Evolutionary conservation across 2,888 invertebrate genomes (phyloP), one percentile per base, ranked within the genome.

Genomic region (Cataglyphis livida): DNA sequence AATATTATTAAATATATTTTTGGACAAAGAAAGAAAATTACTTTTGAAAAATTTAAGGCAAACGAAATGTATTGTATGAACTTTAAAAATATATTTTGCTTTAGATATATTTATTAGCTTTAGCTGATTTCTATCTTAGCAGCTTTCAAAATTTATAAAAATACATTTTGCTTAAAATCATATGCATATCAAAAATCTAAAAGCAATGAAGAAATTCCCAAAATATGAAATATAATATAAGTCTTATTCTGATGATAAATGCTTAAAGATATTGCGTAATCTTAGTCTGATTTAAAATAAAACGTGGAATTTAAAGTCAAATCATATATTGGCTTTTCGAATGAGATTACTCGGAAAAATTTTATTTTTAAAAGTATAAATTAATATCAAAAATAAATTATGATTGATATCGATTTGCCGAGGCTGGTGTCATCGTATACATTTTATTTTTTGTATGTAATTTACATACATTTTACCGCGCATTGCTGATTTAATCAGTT

Each of bases 391-490:
- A 54, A 9, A 18, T 7, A 9, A 32, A 70, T 54, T 70, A 35
- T 21, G 10, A 70, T 54, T 51, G 2, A 59, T 59, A 25, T 9
- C 28, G 12, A 70, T 48, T 51, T 68, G 15, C 7, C 12, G 21
- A 68, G 9, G 9, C 15, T 21, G 0, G 7, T 25, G 1, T 38
- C 15, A 38, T n/a, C 3, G 0, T 21, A 9, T 35, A 6, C 15
- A n/a, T 35, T 21, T 35, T 10, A 18, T 62, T 15, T 32, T 18
- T 1, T 6, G 18, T 32, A 15, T 51, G 12, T 32, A 57, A 71
- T 83, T 83, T 79, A 54, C 73, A 81, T 74, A 59, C 41, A 73
- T 66, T 61, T 62, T 9, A 68, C 25, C 41, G 7, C 15, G 44
- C 32, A 21, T 74, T 51, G 18, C 41, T 64, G 28, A 73, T 44